phyloP scores from a whole-genome alignment of 2,113 vertebrate species.

The Megaceryle maxima region DNA sequence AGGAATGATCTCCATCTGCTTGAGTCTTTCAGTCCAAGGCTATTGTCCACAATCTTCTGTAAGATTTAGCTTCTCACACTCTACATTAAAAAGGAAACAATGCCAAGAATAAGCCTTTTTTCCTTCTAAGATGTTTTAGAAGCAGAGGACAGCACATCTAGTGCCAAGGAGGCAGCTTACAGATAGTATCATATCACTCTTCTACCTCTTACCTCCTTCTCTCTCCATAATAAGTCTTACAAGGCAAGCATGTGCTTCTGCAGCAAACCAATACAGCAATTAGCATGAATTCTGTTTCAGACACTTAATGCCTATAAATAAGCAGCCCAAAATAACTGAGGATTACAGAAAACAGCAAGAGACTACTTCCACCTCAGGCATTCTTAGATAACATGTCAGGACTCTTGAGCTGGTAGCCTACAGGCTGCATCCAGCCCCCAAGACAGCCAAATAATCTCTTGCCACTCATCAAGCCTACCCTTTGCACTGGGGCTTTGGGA shows the following conservation, averaged over 20 bases:
- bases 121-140: not conserved
- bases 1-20: not conserved
- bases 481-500: not conserved
- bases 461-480: not conserved
- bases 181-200: not conserved
- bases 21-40: not conserved
- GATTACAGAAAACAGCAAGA: not conserved
- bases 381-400: not conserved
- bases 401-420: not conserved
- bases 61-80: not conserved
- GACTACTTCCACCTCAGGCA: not conserved
- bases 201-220: not conserved
- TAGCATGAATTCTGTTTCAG: not conserved
- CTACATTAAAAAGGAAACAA: not conserved
- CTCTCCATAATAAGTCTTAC: not conserved
- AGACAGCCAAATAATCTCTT: not conserved
- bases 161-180: not conserved
- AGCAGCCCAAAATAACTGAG: not conserved
- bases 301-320: not conserved
- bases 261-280: not conserved
- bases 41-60: not conserved
- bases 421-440: not conserved
- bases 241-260: not conserved
- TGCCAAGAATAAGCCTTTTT: constrained; percentile 8
- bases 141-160: not conserved